Evolutionary conservation across 1,140 invertebrate genomes (phyloP), one percentile per base, ranked within the genome.

Genomic region (Coenobita brevimanus): DNA sequence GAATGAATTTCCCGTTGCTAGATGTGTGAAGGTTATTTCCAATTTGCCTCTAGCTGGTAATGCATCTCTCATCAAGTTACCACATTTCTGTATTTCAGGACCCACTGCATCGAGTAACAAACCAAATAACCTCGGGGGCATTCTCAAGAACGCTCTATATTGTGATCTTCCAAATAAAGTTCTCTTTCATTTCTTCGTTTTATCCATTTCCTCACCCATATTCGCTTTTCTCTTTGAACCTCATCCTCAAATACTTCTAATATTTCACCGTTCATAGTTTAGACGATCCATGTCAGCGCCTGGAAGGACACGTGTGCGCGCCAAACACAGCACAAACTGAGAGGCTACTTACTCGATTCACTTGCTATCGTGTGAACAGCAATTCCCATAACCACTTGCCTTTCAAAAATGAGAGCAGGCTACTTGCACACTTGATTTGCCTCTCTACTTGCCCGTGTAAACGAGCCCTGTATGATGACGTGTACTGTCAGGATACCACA

Each of bases 141-240:
- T 36, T n/a, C n/a, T 2, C 38, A 3, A 6, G 24, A 43, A 43
- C 3, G n/a, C 36, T 6, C 36, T 41, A 8, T 2, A 78, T 21
- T 43, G 75, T 78, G 75, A 21, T 41, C 3, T 2, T 50, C n/a
- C n/a, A n/a, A n/a, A n/a, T 6, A 43, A 36, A 33, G n/a, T n/a
- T 43, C 43, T 43, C n/a, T 33, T 50, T 24, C 36, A 78, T 78
- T 78, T 78, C 75, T 78, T 78, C 75, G 4, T 50, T 43, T 2
- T 78, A 46, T 78, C 75, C 75, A 41, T 41, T 78, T 43, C 75
- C 43, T 41, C 75, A 78, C 36, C 75, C 75, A 78, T 50, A 78
- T 78, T 71, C 13, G 67, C 27, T 78, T 78, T 78, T 78, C 36
- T 78, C n/a, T 78, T 50, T 78, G 38, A 43, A 43, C 75, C 30